Evolutionary conservation across 2,888 invertebrate species (phyloP).

Genomic region (Yponomeuta evonymella): DNA sequence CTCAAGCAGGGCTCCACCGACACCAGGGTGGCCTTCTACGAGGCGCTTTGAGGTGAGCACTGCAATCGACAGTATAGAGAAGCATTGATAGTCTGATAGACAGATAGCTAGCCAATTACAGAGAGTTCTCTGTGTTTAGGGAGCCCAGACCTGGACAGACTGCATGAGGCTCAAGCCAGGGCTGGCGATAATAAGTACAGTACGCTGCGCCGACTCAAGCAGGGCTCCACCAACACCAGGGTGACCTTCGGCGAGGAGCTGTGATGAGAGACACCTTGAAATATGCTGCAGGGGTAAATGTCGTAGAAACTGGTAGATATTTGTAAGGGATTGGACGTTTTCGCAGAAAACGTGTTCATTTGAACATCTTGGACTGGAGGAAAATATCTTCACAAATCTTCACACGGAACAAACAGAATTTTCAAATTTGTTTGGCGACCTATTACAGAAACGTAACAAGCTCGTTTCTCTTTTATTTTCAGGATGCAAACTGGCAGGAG

Average conservation of each 20-base stretch:
- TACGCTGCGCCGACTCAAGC: conserved; percentile 93
- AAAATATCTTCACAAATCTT: no score
- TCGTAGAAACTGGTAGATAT: no score
- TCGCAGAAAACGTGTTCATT: no score
- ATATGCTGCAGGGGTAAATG: no score
- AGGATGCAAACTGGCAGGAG: background rate
- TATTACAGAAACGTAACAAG: no score
- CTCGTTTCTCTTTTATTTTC: background rate
- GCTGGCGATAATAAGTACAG: conserved; percentile 95
- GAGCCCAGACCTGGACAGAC: conserved; percentile 81
- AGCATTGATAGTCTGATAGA: no score
- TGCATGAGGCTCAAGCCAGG: conserved; percentile 93
- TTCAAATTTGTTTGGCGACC: no score
- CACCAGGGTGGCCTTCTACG: conserved; percentile 96
- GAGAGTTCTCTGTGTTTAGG: conserved; percentile 90
- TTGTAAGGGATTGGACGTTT: no score
- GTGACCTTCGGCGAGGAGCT: conserved; percentile 98
- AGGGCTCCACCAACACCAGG: conserved; percentile 94
- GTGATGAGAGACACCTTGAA: conserved; percentile 45
- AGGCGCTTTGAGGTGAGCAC: conserved; percentile 82
- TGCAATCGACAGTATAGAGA: no score
- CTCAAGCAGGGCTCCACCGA: conserved; percentile 95
- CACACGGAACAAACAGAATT: no score
- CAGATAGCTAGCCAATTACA: no score
- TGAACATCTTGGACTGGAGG: no score